These are phyloP conservation scores for Coreoperca whiteheadi DNA, from an alignment of 2,113 vertebrate species.

Conservation along the genomic window DNA sequence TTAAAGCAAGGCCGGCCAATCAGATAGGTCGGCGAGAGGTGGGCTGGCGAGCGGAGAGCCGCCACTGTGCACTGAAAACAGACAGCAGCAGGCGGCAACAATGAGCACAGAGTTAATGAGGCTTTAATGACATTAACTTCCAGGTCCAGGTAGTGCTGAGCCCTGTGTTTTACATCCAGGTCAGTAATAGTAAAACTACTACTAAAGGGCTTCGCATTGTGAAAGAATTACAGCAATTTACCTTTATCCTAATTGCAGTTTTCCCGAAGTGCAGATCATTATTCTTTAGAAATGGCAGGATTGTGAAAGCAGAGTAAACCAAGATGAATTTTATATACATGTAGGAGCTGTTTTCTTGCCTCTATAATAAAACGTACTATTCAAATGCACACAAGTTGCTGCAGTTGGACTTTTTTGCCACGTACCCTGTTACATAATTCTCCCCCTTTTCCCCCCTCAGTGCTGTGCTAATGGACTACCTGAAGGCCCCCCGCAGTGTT, in stretches of 20 bases:
- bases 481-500: conserved; percentile 33
- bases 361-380: conserved; percentile 30
- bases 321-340: conserved; percentile 23
- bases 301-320: conserved; percentile 13
- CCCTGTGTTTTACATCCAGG: conserved; percentile 44
- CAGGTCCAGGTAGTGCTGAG: conserved; percentile 51
- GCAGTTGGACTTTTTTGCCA: conserved; percentile 11
- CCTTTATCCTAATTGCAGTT: background rate
- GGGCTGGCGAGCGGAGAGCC: background rate
- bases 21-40: conserved; percentile 24
- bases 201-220: background rate
- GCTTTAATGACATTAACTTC: conserved; percentile 57
- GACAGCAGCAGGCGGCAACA: conserved; percentile 23
- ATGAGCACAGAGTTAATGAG: conserved; percentile 50
- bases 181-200: conserved; percentile 1
- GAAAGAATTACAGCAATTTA: background rate
- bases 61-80: background rate
- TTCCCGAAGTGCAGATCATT: conserved; percentile 4
- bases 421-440: conserved; percentile 18
- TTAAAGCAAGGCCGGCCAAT: conserved; percentile 47
- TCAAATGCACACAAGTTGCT: conserved; percentile 29
- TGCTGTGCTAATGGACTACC: conserved; percentile 48
- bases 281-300: background rate
- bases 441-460: conserved; percentile 9
- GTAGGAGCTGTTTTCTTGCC: background rate